These are phyloP conservation scores for Thamnophis elegans DNA, from an alignment of 2,797 vertebrate species.

Conservation along the genomic window DNA sequence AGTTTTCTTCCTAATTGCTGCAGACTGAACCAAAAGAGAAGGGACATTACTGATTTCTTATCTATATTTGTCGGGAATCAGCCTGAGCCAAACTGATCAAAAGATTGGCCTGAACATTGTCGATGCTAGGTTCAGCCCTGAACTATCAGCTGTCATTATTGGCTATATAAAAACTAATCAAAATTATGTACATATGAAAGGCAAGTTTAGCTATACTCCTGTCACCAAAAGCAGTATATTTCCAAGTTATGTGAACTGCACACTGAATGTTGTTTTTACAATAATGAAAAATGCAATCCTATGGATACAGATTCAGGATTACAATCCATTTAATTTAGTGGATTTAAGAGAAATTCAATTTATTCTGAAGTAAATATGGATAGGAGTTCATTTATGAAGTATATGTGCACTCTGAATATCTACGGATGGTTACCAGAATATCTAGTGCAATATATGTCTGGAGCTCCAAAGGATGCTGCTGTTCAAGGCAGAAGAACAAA, in stretches of 20 bases:
- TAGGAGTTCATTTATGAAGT: background rate
- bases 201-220: background rate
- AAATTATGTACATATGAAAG: background rate
- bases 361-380: background rate
- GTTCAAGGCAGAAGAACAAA: background rate
- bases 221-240: background rate
- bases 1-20: conserved; percentile 19
- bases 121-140: background rate
- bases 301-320: background rate
- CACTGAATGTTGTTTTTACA: background rate
- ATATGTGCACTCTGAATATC: too few species aligned
- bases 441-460: background rate
- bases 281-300: background rate
- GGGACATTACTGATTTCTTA: conserved; percentile 25
- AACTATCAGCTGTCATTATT: background rate
- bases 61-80: conserved; percentile 10
- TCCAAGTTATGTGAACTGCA: background rate
- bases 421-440: background rate
- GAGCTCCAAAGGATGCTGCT: background rate
- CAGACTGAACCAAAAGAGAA: conserved; percentile 18
- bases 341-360: background rate
- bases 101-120: background rate
- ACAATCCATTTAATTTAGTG: background rate
- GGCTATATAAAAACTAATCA: background rate
- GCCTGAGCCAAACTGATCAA: background rate